A percentile compares a stretch with the other conserved stretches of the same genome.
phyloP scores from a whole-genome alignment of 2,888 invertebrate genomes.

The Acanthacorydalis orientalis region DNA sequence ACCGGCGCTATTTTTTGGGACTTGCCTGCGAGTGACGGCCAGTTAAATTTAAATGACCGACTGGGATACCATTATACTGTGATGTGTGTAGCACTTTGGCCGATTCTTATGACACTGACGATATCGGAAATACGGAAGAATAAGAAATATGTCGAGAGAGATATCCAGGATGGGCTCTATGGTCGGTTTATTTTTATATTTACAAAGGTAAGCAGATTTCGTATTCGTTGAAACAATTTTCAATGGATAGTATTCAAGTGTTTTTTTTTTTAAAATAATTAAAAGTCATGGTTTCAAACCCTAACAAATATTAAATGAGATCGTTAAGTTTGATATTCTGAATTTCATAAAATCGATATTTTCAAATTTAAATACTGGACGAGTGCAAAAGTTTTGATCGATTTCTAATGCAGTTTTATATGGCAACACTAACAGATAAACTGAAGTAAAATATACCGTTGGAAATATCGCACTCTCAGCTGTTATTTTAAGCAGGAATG shows the following conservation, averaged over 20 bases:
- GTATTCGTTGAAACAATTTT: background rate
- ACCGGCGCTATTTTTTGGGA: slow-evolving; percentile 85
- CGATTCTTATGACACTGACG: slow-evolving; percentile 48
- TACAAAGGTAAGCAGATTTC: slow-evolving; percentile 44
- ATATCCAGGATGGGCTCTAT: slow-evolving; percentile 66
- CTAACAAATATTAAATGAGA: background rate
- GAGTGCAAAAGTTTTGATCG: too few species aligned
- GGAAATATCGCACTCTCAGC: too few species aligned
- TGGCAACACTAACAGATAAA: too few species aligned
- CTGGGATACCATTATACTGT: slow-evolving; percentile 77
- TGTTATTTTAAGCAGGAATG: too few species aligned
- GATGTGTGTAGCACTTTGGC: slow-evolving; percentile 64
- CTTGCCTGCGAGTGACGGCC: slow-evolving; percentile 57
- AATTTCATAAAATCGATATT: too few species aligned
- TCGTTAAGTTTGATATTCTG: background rate
- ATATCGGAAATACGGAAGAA: slow-evolving; percentile 37
- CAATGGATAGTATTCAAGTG: too few species aligned
- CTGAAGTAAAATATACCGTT: too few species aligned
- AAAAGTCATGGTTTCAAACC: too few species aligned
- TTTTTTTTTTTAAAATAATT: too few species aligned
- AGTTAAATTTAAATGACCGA: slow-evolving; percentile 57
- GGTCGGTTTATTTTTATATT: slow-evolving; percentile 61
- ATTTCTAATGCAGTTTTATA: too few species aligned
- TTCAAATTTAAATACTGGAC: too few species aligned
- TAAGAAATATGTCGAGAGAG: slow-evolving; percentile 54